Conservation (phyloP, 2,888 invertebrate species). For the Netelia inedita region DNA sequence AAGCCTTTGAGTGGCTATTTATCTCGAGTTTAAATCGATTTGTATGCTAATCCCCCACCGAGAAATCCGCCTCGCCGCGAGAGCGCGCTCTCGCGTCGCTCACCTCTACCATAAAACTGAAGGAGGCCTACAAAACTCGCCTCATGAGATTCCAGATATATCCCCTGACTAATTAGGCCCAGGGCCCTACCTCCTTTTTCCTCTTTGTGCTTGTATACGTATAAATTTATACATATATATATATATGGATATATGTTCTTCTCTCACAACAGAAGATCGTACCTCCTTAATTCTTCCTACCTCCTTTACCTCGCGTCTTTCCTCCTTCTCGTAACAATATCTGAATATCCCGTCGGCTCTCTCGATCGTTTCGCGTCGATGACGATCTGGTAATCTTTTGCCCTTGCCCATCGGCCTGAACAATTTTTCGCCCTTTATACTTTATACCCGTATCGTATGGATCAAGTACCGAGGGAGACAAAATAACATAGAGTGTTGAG, state of each 20-base stretch:
- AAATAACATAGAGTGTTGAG: neutral
- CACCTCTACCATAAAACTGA: constrained; percentile 80
- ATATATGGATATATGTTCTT: constrained; percentile 29
- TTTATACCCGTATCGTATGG: neutral
- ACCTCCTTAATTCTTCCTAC: constrained; percentile 60
- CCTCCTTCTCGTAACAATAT: constrained; percentile 58
- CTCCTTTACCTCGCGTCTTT: constrained; percentile 47
- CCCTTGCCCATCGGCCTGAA: neutral
- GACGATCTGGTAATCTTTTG: constrained; percentile 29
- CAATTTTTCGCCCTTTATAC: constrained; percentile 5
- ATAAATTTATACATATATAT: constrained; percentile 7
- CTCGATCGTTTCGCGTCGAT: constrained; percentile 35
- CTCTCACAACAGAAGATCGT: constrained; percentile 70
- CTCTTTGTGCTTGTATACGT: constrained; percentile 20
- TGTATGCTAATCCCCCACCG: constrained; percentile 84
- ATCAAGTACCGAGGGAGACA: neutral
- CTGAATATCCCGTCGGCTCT: constrained; percentile 15
- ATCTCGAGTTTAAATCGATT: constrained; percentile 85
- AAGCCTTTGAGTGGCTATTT: constrained; percentile 84
- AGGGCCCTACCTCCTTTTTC: constrained; percentile 74
- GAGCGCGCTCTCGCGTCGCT: constrained; percentile 74
- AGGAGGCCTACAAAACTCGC: constrained; percentile 83
- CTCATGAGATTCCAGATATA: constrained; percentile 85
- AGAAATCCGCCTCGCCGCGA: constrained; percentile 81
- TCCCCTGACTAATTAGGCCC: constrained; percentile 84